Conservation (phyloP, 2,888 invertebrate genomes). For the Lymantria dispar region DNA sequence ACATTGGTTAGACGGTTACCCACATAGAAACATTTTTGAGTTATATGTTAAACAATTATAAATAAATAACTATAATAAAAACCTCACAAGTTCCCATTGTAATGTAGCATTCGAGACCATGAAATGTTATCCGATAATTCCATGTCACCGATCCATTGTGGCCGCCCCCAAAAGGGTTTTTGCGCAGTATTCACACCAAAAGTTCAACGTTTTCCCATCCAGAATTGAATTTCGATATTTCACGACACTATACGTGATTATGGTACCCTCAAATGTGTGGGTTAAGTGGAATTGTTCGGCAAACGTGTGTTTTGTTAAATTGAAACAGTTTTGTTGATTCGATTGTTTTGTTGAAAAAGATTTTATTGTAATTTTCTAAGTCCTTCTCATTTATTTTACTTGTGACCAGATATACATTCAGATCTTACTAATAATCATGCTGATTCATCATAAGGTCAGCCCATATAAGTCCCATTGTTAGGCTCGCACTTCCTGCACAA, state of each 20-base stretch:
- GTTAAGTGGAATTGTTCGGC: slow-evolving; percentile 2
- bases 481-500: too few relatives aligned
- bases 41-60: too few relatives aligned
- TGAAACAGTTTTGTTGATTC: neutral
- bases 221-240: slow-evolving; percentile 43
- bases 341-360: neutral
- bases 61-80: too few relatives aligned
- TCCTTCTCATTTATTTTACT: too few relatives aligned
- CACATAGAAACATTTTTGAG: too few relatives aligned
- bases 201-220: slow-evolving; percentile 18
- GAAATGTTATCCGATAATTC: slow-evolving; percentile 37
- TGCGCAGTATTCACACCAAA: slow-evolving; percentile 18
- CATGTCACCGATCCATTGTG: slow-evolving; percentile 40
- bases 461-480: too few relatives aligned
- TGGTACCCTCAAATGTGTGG: neutral
- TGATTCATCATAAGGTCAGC: too few relatives aligned
- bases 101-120: slow-evolving; percentile 25
- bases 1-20: too few relatives aligned
- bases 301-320: neutral
- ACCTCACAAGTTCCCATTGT: slow-evolving; percentile 26
- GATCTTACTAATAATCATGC: too few relatives aligned
- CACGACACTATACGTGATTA: slow-evolving; percentile 5
- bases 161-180: slow-evolving; percentile 28
- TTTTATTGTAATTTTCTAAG: too few relatives aligned
- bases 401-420: too few relatives aligned